Base-by-base conservation (phyloP, 2,888 invertebrate genomes). In the Lissonota sp. region DNA sequence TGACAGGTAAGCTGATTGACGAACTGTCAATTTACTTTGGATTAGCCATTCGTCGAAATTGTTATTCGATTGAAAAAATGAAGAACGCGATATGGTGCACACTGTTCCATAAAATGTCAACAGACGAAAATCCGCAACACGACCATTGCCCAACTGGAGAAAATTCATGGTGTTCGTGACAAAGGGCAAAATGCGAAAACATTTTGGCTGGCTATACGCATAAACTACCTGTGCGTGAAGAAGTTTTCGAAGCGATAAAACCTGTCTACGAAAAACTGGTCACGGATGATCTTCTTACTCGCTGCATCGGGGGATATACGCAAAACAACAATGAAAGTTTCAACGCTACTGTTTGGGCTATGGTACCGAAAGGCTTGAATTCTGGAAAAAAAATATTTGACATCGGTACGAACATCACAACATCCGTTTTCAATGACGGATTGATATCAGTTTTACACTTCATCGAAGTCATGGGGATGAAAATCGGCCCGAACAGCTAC, bases 151-250 rank as follows among this genome's bases (percentile, higher is more conserved):
- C 84, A 14, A 14, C 7, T 2, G 80, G 75, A 40, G 39, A 39
- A 7, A 77, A 81, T 39, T 83, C 83, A 46, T 83, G 83, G 84
- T 85, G 84, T 51, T 39, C 53, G 6, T 85, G 76, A 74, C 72
- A 83, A 44, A 71, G 63, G 46, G 74, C 82, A 37, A 26, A 80
- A 71, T 80, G 76, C 37, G n/a, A 60, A 10, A 64, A 67, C 58
- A 26, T 71, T 14, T 69, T 80, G 60, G 53, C 46, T 16, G 10
- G 39, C 2, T 82, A 58, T 26, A 42, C 62, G n/a, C 83, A 84
- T 57, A 70, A 70, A 37, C 69, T 64, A 42, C 51, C 74, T 7
- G 46, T 79, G 49, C n/a, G 55, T 4, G 8, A 51, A 10, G 66
- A 82, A 57, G 83, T 86, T 66, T 79, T 57, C 39, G 42, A 85